Evolutionary conservation across 2,113 vertebrate species (phyloP).

Genomic region (Serilophus lunatus): DNA sequence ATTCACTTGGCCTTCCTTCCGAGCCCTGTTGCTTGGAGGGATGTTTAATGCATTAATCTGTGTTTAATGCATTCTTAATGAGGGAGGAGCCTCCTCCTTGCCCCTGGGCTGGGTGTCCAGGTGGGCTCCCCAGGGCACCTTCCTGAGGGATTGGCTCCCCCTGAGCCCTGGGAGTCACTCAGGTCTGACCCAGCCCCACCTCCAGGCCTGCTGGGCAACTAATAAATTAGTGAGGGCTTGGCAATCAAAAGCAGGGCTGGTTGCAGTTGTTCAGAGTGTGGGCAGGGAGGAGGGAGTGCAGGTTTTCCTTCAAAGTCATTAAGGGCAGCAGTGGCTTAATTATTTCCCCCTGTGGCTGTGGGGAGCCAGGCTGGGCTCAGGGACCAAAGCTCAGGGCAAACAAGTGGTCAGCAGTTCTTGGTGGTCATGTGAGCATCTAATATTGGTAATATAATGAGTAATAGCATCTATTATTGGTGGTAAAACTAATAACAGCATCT

Average conservation of each 20-base stretch:
- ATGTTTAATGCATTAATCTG: background rate
- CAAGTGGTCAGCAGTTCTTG: background rate
- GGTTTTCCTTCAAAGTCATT: background rate
- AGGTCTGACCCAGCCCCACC: no score
- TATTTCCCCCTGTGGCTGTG: background rate
- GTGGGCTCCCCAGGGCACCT: no score
- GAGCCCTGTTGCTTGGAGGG: background rate
- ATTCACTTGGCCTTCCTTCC: background rate
- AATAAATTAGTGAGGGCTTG: background rate
- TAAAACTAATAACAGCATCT: background rate
- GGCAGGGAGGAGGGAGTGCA: background rate
- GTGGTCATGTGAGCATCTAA: background rate
- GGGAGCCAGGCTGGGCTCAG: background rate
- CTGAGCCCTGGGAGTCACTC: no score
- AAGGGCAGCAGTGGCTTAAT: background rate
- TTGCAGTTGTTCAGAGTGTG: background rate
- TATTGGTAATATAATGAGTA: background rate
- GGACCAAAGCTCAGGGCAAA: background rate
- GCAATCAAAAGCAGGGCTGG: background rate
- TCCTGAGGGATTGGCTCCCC: no score
- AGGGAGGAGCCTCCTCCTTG: background rate
- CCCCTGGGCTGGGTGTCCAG: no score
- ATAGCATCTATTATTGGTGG: background rate
- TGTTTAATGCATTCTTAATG: background rate
- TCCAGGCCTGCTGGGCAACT: background rate